Evolutionary conservation across 2,797 vertebrate genomes (phyloP).

Genomic region (Characodon lateralis): DNA sequence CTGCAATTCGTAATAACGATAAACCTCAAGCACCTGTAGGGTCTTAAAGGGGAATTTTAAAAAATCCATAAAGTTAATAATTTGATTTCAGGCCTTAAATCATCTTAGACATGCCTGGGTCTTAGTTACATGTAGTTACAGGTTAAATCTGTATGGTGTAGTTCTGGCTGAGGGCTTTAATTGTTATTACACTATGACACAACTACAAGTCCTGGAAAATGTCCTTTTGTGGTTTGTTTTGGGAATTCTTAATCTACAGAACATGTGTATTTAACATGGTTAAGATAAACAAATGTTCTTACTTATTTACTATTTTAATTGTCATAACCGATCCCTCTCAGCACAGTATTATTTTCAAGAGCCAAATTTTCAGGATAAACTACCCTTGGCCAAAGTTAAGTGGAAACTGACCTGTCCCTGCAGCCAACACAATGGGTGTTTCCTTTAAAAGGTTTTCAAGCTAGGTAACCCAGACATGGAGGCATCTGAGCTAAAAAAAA

Average conservation of each 20-base stretch:
- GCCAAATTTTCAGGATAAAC: background rate
- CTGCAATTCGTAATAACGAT: conserved; percentile 70
- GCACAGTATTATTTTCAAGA: background rate
- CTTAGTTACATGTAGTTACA: background rate
- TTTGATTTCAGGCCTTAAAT: background rate
- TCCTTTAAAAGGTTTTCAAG: no score
- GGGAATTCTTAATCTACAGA: background rate
- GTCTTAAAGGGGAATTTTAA: background rate
- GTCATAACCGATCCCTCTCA: background rate
- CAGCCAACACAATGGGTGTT: background rate
- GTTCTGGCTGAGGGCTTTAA: background rate
- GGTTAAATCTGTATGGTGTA: background rate
- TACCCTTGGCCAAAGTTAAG: background rate
- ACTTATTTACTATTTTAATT: background rate
- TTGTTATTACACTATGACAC: background rate
- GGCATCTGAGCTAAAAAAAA: no score
- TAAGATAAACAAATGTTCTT: background rate
- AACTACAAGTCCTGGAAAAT: background rate
- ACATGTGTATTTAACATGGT: background rate
- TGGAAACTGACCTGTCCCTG: background rate
- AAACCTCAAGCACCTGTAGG: background rate
- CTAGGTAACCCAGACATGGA: no score
- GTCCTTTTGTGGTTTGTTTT: background rate
- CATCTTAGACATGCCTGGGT: background rate
- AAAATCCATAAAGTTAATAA: background rate